A percentile compares a stretch with the other conserved stretches of the same genome.
Conservation (phyloP, 2,888 invertebrate species). For the Himalopsyche tibetana region DNA sequence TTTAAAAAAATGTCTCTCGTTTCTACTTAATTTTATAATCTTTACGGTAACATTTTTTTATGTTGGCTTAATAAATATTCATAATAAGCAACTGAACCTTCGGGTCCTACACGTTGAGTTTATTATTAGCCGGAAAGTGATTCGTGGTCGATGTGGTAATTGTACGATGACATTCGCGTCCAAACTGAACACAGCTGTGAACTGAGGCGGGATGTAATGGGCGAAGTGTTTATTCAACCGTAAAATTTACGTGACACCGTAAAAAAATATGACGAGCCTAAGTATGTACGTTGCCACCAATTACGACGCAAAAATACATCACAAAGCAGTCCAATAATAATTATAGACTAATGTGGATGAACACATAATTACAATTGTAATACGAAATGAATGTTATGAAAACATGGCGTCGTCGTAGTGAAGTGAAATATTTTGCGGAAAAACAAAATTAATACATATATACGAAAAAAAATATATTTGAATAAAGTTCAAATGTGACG, state of each 20-base stretch:
- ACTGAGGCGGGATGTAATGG: conserved; percentile 34
- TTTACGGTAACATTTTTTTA: neutral
- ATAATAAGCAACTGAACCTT: neutral
- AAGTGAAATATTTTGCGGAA: too few species aligned
- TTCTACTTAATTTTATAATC: neutral
- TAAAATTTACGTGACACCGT: conserved; percentile 12
- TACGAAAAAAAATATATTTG: too few species aligned
- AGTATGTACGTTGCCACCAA: neutral
- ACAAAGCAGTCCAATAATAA: too few species aligned
- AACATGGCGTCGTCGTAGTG: too few species aligned
- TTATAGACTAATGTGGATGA: too few species aligned
- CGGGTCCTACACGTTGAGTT: neutral
- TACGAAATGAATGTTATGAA: too few species aligned
- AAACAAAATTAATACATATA: too few species aligned
- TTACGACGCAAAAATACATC: neutral
- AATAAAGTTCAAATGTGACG: too few species aligned
- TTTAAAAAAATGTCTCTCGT: neutral
- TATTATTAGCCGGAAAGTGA: conserved; percentile 24
- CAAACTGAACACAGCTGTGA: conserved; percentile 27
- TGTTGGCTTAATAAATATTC: neutral
- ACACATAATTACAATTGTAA: too few species aligned
- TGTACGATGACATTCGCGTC: conserved; percentile 24
- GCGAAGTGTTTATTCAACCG: conserved; percentile 32
- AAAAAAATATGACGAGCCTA: neutral
- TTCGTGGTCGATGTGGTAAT: conserved; percentile 22